Conservation (phyloP, 2,113 vertebrate species). For the Chloropsis cyanopogon region DNA sequence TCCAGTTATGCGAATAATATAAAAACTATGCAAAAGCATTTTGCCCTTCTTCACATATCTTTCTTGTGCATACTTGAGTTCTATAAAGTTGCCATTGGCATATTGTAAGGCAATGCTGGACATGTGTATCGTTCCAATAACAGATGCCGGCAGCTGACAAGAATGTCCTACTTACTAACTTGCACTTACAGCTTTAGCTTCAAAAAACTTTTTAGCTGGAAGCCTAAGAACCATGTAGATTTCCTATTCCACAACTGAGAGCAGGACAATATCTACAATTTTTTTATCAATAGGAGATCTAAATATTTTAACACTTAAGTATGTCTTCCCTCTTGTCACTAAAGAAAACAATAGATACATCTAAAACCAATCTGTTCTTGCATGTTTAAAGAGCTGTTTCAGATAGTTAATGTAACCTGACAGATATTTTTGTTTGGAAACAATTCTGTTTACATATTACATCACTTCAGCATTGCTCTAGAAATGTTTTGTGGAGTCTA, state of each 20-base stretch:
- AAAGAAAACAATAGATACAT: constrained; percentile 6
- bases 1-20: constrained; percentile 67
- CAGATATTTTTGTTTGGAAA: constrained; percentile 31
- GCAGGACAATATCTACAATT: not conserved
- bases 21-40: constrained; percentile 55
- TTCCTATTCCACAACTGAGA: not conserved
- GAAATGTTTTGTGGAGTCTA: not conserved
- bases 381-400: not conserved
- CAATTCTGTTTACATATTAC: not conserved
- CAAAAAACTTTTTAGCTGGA: not conserved
- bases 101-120: constrained; percentile 52
- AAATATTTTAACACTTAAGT: not conserved
- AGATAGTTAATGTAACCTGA: constrained; percentile 19
- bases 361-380: not conserved
- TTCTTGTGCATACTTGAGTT: constrained; percentile 4
- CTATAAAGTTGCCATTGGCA: constrained; percentile 51
- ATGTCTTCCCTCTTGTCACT: not conserved
- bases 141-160: constrained; percentile 65
- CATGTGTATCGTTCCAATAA: constrained; percentile 57
- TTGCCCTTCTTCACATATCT: constrained; percentile 43
- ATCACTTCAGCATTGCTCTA: not conserved
- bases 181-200: constrained; percentile 40
- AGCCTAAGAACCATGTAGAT: not conserved
- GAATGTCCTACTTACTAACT: constrained; percentile 47
- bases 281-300: not conserved